Conservation (phyloP, 2,797 vertebrate species). For the Aratinga solstitialis region DNA sequence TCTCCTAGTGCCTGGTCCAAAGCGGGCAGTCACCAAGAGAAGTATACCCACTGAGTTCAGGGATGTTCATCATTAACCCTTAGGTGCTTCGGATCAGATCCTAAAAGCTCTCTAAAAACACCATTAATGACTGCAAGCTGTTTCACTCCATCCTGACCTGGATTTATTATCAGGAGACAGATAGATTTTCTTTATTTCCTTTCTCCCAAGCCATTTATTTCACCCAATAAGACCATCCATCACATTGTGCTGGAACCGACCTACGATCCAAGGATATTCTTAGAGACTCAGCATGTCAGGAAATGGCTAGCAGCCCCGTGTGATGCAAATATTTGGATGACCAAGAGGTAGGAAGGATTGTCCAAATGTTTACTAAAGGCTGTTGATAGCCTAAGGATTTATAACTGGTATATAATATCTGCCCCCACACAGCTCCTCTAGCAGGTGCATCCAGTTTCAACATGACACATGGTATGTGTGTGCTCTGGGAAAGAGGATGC, state of each 20-base stretch:
- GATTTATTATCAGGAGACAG: constrained; percentile 32
- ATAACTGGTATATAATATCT: constrained; percentile 5
- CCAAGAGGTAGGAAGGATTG: constrained; percentile 62
- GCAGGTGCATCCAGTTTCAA: constrained; percentile 47
- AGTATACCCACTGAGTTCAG: not conserved
- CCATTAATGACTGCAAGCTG: not conserved
- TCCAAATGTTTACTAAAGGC: constrained; percentile 68
- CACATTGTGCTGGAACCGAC: not conserved
- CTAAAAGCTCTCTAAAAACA: constrained; percentile 23
- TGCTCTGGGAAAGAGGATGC: not conserved
- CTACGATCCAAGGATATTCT: constrained; percentile 20
- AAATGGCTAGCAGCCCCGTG: constrained; percentile 48
- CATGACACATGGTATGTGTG: not conserved
- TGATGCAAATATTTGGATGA: constrained; percentile 72
- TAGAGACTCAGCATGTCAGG: constrained; percentile 36
- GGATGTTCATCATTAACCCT: not conserved
- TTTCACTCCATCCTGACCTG: constrained; percentile 6
- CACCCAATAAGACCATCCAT: constrained; percentile 11
- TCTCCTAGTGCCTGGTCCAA: not conserved
- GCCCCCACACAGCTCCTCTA: constrained; percentile 41
- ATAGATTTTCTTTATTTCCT: not conserved
- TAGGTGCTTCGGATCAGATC: not conserved
- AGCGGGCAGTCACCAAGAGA: not conserved
- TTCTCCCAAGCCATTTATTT: constrained; percentile 14
- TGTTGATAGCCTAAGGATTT: constrained; percentile 54